Base-by-base conservation (phyloP, 2,797 vertebrate species). In the Cirrhinus molitorella region DNA sequence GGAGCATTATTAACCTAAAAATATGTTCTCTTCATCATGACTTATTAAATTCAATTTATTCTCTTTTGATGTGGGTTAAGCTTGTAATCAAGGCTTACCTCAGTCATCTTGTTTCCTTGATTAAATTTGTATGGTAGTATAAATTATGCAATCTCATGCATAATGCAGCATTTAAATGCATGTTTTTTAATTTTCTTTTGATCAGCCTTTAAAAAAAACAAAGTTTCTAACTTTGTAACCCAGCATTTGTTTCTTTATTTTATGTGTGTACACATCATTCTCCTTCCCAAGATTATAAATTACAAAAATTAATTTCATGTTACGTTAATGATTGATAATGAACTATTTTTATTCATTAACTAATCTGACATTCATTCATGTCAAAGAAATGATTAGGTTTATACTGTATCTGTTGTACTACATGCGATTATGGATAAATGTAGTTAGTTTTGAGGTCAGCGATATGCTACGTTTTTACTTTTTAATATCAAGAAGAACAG, bases 131-230 rank as follows among this genome's bases (percentile, higher is more conserved):
- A 96, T 93, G 91, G 79, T 83, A 91, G 92, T 94, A 96, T 97
- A 93, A 95, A 96, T 97, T 95, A 96, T 97, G 93, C 91, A 96
- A 93, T 87, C 91, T 92, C 90, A 96, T 96, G 93, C 93, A 96
- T 97, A 95, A 96, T 96, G 94, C 94, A 96, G 94, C 86, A 86
- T 91, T 95, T 95, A 93, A 91, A 95, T 95, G 90, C 86, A 86
- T 90, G 90, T 90, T 92, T 91, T 91, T 92, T 83, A 82, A 90
- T 92, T 91, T 88, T 79, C 78, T 88, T 92, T 93, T 92, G 92
- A 93, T 92, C 91, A 88, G 81, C 85, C 86, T 86, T 89, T 92
- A 87, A 2, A 71, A 90, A 91, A 87, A 85, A 87, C 17, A 31
- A 25, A 3, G 25, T 91, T 90, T 88, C 87, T 88, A 93, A 88